phyloP scores from a whole-genome alignment of 1,140 invertebrate species.

The Procambarus virginalis region DNA sequence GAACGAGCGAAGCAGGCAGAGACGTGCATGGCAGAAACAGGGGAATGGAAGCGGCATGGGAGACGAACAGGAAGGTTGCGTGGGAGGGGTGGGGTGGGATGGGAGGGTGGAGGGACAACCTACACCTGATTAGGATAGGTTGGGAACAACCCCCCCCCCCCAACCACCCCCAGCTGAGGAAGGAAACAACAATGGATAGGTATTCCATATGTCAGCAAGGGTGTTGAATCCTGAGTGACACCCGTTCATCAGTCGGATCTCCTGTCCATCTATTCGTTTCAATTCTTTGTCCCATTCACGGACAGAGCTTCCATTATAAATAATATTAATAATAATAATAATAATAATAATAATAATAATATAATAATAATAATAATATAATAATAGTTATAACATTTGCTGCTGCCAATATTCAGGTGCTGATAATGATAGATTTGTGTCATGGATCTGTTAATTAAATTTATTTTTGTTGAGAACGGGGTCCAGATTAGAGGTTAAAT shows the following conservation, averaged over 20 bases:
- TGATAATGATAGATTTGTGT: constrained; percentile 39
- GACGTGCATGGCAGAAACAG: no score
- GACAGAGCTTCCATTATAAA: neutral
- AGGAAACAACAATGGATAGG: no score
- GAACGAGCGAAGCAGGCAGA: no score
- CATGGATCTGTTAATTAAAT: constrained; percentile 35
- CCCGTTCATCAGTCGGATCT: neutral
- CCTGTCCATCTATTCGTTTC: no score
- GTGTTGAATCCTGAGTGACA: neutral
- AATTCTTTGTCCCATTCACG: no score
- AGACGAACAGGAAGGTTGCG: no score
- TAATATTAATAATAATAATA: neutral
- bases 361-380: no score
- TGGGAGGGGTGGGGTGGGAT: neutral
- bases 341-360: no score
- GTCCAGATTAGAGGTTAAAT: neutral
- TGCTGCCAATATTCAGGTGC: neutral
- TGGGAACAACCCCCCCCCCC: constrained; percentile 38
- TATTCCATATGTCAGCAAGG: no score
- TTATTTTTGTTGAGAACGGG: constrained; percentile 1
- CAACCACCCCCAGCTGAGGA: no score
- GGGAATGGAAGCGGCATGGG: no score
- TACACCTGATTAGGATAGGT: neutral
- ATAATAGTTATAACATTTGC: no score
- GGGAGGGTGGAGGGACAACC: neutral